A percentile compares a stretch with the other conserved stretches of the same genome.
Evolutionary conservation across 1,140 invertebrate species (phyloP).

Genomic region (Apis laboriosa): DNA sequence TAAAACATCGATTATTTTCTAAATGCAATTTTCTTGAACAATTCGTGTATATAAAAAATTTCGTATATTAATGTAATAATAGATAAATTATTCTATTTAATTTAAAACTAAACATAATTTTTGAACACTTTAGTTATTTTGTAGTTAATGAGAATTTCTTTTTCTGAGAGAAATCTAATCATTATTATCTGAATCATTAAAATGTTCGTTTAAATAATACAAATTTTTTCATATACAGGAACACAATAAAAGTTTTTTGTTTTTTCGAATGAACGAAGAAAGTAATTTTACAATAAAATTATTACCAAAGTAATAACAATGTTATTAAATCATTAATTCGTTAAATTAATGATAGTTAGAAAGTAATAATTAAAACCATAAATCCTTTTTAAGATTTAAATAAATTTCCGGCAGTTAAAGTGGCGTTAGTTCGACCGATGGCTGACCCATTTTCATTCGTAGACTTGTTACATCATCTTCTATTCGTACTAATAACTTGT

Average conservation of each 20-base stretch:
- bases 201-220: conserved; percentile 8
- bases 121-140: conserved; percentile 44
- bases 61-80: background rate
- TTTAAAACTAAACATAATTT: conserved; percentile 24
- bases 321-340: background rate
- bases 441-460: conserved; percentile 82
- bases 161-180: conserved; percentile 14
- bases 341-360: conserved; percentile 36
- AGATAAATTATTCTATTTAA: conserved; percentile 36
- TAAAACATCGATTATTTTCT: background rate
- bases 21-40: background rate
- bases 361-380: conserved; percentile 4
- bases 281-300: conserved; percentile 4
- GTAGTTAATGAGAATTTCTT: background rate
- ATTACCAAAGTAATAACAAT: background rate
- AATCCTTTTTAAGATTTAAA: background rate
- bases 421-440: conserved; percentile 58
- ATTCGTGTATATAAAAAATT: conserved; percentile 38
- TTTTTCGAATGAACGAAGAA: background rate
- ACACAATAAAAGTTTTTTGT: conserved; percentile 5
- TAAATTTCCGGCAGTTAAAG: conserved; percentile 47
- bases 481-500: conserved; percentile 87
- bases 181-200: conserved; percentile 2
- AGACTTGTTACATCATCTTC: conserved; percentile 88
- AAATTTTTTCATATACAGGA: conserved; percentile 15